Base-by-base conservation (phyloP, 2,888 invertebrate species). In the Chymomyza amoena region DNA sequence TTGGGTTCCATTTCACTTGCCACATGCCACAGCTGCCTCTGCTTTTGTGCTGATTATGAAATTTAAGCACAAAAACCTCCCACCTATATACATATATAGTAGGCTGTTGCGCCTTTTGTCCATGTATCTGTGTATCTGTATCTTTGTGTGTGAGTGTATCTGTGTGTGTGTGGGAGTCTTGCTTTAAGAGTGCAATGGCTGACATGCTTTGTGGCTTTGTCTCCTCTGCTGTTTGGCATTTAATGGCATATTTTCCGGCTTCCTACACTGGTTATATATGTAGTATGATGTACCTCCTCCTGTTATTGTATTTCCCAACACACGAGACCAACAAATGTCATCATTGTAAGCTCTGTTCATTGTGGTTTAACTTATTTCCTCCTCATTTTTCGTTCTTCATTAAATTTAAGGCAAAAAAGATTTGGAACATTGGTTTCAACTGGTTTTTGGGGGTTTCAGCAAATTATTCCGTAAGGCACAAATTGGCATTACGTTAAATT, bases 31-130 rank as follows among this genome's bases (percentile, higher is more conserved):
- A 28, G 57, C 51, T 59, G 61, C 28, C 79, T 79, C 61, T 64
- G 87, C 88, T 88, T 81, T 88, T 57, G 88, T 87, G 71, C 71
- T 81, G 77, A 86, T 88, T 83, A 88, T 83, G 87, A 86, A 83
- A 83, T 83, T 88, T 84, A 88, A 86, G 81, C 68, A 79, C 79
- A 83, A 81, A 84, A 86, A 75, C 84, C 73, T 69, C 69, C 36
- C 15, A 20, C 10, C 57, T 15, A 56, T 25, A 56, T 20, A 56
- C 56, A 56, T 20, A 32, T 6, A 32, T 32, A 32, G 32, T 32
- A 25, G 25, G n/a, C n/a, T 28, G 32, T 36, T 57, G 52, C 65
- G 75, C 60, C 75, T 67, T 80, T 83, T 75, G 81, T 75, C 60
- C 62, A 61, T n/a, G 10, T 61, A 45, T 18, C 36, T 20, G 39